Conservation (phyloP, 2,888 invertebrate species). For the Phanerotoma sp. region DNA sequence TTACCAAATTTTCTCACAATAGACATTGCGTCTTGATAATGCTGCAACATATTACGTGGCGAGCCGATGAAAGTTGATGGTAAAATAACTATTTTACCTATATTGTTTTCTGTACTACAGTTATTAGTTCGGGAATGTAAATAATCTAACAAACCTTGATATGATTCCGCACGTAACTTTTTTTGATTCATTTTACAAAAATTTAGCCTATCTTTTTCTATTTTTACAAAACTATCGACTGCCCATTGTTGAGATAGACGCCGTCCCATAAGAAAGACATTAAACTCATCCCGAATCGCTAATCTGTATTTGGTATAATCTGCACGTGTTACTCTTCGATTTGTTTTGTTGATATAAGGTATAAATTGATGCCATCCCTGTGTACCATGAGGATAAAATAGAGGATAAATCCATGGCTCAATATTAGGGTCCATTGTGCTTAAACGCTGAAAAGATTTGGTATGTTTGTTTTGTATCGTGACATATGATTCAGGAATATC, state of each 20-base stretch:
- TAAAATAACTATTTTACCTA: slow-evolving; percentile 15
- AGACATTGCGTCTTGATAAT: slow-evolving; percentile 19
- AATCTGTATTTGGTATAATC: slow-evolving; percentile 16
- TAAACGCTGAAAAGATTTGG: not conserved
- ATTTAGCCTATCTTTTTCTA: slow-evolving; percentile 6
- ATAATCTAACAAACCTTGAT: slow-evolving; percentile 2
- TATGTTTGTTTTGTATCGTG: not conserved
- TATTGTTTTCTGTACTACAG: slow-evolving; percentile 15
- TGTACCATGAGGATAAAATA: not conserved
- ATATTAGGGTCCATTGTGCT: not conserved
- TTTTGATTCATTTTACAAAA: slow-evolving; percentile 4
- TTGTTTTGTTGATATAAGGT: not conserved
- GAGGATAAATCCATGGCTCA: not conserved
- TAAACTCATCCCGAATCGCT: slow-evolving; percentile 14
- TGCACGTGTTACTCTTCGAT: slow-evolving; percentile 1
- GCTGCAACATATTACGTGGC: slow-evolving; percentile 19
- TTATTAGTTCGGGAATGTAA: not conserved
- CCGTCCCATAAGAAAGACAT: slow-evolving; percentile 14
- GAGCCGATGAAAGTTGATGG: too few relatives aligned
- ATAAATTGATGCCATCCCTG: not conserved
- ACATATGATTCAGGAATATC: slow-evolving; percentile 1
- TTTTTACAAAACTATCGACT: slow-evolving; percentile 11
- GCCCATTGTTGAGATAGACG: not conserved
- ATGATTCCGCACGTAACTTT: slow-evolving; percentile 1
- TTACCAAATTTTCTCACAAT: slow-evolving; percentile 8